Evolutionary conservation across 2,888 invertebrate species (phyloP), one percentile per base, ranked within the genome.

Genomic region (Oeneis ivallda): DNA sequence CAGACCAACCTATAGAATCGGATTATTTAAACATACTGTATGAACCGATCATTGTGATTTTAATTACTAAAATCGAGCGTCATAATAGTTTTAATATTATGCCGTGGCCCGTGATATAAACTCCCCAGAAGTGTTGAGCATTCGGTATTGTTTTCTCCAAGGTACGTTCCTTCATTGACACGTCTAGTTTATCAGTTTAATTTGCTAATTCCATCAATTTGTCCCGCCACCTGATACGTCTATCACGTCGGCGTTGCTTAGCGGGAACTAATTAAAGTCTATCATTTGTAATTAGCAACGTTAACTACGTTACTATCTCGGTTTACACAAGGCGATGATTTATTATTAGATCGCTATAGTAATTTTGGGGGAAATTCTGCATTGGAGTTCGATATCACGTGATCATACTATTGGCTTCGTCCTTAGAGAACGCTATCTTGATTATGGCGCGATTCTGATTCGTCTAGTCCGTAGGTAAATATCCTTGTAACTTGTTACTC

Each of bases 281-380:
- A 19, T 65, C 32, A 56, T 41, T 34, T 62, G 43, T 61, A 62
- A 15, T 50, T 41, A 49, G 19, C 49, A 65, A 50, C 39, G 39
- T 54, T 65, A 32, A 45, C 50, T 32, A 61, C 9, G 56, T 41
- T 15, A 15, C 8, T 53, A 39, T 19, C 41, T 56, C 19, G 7
- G 56, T 13, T 56, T 56, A 56, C 41, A 39, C 39, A 13, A 41
- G 15, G n/a, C 43, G 41, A 19, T 19, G 15, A 56, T 56, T 39
- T 41, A 41, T 19, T 56, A 19, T 26, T 41, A 56, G 19, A 4
- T 26, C 3, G 19, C 13, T 50, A 50, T 26, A 50, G 26, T 50
- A 13, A 26, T 50, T n/a, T 26, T 50, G 11, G 19, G 26, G 19
- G 19, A 19, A 26, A 50, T 50, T 50, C 0, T 50, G 26, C 26